Conservation (phyloP, 2,113 vertebrate species). For the Solea solea region DNA sequence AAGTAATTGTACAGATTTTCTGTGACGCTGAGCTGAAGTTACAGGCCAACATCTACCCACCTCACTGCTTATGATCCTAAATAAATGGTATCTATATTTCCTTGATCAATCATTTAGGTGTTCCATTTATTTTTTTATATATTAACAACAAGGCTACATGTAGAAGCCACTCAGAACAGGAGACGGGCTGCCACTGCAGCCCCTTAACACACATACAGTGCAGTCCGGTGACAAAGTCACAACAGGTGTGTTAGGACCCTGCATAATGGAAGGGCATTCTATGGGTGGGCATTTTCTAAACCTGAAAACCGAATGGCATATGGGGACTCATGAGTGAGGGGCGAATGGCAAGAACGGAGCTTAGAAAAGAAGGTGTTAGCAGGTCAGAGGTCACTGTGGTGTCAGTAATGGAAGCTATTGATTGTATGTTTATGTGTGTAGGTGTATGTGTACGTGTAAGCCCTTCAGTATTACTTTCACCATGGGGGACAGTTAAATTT, state of each 20-base stretch:
- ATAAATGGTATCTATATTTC: slow-evolving; percentile 28
- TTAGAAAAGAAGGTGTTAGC: slow-evolving; percentile 39
- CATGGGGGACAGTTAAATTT: slow-evolving; percentile 42
- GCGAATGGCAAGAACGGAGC: slow-evolving; percentile 1
- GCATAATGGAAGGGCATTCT: slow-evolving; percentile 21
- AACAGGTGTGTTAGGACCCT: slow-evolving; percentile 57
- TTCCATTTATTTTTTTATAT: too few species aligned
- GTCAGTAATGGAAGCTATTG: slow-evolving; percentile 32
- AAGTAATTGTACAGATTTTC: slow-evolving; percentile 68
- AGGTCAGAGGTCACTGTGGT: slow-evolving; percentile 45
- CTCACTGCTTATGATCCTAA: slow-evolving; percentile 5
- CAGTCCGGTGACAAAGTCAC: slow-evolving; percentile 27
- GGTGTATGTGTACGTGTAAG: background rate
- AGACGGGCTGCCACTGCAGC: slow-evolving; percentile 6
- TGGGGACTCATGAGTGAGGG: slow-evolving; percentile 14
- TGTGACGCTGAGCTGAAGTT: slow-evolving; percentile 43
- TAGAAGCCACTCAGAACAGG: slow-evolving; percentile 24
- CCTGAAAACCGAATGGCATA: slow-evolving; percentile 21
- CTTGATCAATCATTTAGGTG: slow-evolving; percentile 2
- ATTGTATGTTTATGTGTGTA: slow-evolving; percentile 9
- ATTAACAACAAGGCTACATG: slow-evolving; percentile 13
- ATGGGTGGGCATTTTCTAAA: slow-evolving; percentile 11
- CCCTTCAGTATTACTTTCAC: background rate
- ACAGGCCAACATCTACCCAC: background rate
- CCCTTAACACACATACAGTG: background rate